phyloP scores from a whole-genome alignment of 2,888 invertebrate genomes.

The Phania funesta region DNA sequence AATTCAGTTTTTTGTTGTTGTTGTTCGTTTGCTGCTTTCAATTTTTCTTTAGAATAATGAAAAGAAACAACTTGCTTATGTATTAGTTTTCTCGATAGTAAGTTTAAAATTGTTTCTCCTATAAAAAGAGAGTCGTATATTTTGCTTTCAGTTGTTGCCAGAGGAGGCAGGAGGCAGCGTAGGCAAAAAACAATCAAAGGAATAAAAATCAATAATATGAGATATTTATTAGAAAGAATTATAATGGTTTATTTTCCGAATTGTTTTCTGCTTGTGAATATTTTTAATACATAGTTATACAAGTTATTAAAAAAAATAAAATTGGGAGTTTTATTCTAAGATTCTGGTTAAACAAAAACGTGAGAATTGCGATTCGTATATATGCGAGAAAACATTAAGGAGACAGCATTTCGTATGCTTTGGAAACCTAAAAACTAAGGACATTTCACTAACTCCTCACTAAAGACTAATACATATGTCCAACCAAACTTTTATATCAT shows the following conservation, averaged over 20 bases:
- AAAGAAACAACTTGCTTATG: slow-evolving; percentile 60
- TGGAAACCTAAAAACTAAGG: no score
- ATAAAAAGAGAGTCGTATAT: slow-evolving; percentile 29
- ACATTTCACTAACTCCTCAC: neutral
- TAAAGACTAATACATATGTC: no score
- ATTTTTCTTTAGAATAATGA: slow-evolving; percentile 23
- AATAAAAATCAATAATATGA: slow-evolving; percentile 57
- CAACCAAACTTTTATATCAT: no score
- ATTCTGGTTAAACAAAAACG: neutral
- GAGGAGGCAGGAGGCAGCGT: neutral
- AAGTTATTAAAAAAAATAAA: slow-evolving; percentile 26
- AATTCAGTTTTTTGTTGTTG: slow-evolving; percentile 41
- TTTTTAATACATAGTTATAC: slow-evolving; percentile 25
- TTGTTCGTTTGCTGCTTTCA: slow-evolving; percentile 35
- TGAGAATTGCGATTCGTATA: no score
- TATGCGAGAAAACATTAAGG: no score
- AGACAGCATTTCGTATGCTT: no score
- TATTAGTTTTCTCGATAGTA: slow-evolving; percentile 70
- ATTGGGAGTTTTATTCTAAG: neutral
- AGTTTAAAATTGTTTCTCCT: slow-evolving; percentile 65
- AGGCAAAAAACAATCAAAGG: slow-evolving; percentile 14
- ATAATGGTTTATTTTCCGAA: slow-evolving; percentile 53
- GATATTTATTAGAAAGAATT: slow-evolving; percentile 58
- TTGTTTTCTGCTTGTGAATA: neutral
- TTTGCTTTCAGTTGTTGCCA: slow-evolving; percentile 4